phyloP scores from a whole-genome alignment of 2,888 invertebrate species.

The Apamea epomidion region DNA sequence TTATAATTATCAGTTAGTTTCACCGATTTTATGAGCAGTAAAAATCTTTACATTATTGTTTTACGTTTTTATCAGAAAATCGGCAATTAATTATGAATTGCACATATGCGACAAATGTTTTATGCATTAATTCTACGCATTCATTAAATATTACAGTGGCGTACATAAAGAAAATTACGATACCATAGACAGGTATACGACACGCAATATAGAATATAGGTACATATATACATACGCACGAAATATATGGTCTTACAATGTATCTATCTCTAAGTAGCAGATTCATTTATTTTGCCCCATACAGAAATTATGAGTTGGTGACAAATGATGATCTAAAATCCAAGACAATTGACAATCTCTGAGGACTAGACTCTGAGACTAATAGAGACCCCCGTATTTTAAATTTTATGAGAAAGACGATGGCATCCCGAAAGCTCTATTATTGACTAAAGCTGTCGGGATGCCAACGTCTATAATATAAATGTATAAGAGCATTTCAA shows the following conservation, averaged over 20 bases:
- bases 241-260: not conserved
- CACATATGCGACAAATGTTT: slow-evolving; percentile 11
- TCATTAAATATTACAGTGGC: slow-evolving; percentile 25
- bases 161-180: not conserved
- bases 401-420: not conserved
- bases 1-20: not conserved
- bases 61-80: slow-evolving; percentile 3
- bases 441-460: too few relatives aligned
- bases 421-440: too few relatives aligned
- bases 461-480: too few relatives aligned
- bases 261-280: not conserved
- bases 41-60: slow-evolving; percentile 1
- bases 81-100: slow-evolving; percentile 21
- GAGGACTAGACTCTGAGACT: too few relatives aligned
- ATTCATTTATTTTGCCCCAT: not conserved
- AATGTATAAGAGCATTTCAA: not conserved
- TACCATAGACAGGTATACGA: not conserved
- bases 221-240: not conserved
- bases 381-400: not conserved
- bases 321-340: not conserved
- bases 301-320: not conserved
- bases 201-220: not conserved
- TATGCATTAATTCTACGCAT: slow-evolving; percentile 32
- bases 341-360: not conserved
- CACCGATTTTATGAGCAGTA: slow-evolving; percentile 1